Conservation (phyloP, 2,888 invertebrate species). For the Balanococcus diminutus region DNA sequence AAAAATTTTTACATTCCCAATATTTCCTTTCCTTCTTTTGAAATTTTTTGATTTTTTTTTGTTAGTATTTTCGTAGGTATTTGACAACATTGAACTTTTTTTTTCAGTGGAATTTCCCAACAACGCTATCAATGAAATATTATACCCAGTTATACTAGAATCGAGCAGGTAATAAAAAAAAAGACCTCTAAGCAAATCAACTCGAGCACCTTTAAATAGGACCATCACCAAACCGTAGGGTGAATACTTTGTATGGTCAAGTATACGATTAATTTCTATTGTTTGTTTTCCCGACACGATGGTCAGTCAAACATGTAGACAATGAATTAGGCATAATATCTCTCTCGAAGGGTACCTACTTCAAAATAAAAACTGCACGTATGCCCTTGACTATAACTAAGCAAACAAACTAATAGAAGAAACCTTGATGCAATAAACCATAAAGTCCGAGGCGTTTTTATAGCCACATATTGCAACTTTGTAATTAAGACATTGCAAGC, state of each 20-base stretch:
- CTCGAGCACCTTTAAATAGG: not conserved
- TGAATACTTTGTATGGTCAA: not conserved
- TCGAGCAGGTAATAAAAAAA: not conserved
- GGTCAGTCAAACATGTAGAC: not conserved
- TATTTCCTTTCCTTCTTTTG: no score
- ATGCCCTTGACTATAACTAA: not conserved
- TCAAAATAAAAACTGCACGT: not conserved
- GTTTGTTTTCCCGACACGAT: not conserved
- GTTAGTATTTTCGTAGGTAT: no score
- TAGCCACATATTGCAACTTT: not conserved
- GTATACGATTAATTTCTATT: not conserved
- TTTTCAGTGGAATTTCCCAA: no score
- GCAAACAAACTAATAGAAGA: not conserved
- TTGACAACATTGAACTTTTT: no score
- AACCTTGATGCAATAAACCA: conserved; percentile 14
- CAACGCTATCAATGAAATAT: no score
- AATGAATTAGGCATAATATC: not conserved
- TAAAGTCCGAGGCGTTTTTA: not conserved
- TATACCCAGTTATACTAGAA: no score
- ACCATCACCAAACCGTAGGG: not conserved
- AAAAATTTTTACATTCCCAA: no score
- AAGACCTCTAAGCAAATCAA: not conserved
- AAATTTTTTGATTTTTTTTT: no score
- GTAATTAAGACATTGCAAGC: conserved; percentile 13
- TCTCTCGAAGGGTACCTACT: not conserved